These are phyloP conservation scores for Papilio polytes DNA, from an alignment of 1,140 invertebrate genomes.

Conservation along the genomic window DNA sequence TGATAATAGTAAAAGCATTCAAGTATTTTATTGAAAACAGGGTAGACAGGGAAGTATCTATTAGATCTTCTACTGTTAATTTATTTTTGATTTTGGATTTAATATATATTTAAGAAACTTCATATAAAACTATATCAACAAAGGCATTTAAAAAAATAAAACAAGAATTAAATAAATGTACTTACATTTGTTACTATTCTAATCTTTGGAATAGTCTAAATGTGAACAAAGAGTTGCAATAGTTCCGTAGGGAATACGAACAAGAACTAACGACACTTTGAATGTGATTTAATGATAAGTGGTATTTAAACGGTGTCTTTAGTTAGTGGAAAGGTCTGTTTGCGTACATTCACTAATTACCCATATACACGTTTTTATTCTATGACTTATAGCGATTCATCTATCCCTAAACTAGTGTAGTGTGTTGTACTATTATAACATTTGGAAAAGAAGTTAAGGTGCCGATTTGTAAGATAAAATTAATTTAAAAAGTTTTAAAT, in stretches of 20 bases:
- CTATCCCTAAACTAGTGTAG: neutral
- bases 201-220: neutral
- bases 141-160: too few relatives aligned
- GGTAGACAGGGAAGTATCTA: neutral
- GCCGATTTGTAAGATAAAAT: neutral
- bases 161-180: too few relatives aligned
- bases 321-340: neutral
- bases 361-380: neutral
- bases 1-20: conserved; percentile 4
- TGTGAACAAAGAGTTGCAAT: neutral
- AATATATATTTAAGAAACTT: neutral
- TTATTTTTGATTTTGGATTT: neutral
- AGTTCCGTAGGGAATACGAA: neutral
- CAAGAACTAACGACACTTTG: neutral
- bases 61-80: neutral
- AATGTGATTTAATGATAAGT: neutral
- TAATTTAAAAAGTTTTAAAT: neutral
- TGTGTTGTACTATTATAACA: neutral
- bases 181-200: neutral
- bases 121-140: too few relatives aligned
- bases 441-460: neutral
- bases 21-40: neutral
- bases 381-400: neutral
- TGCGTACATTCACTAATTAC: neutral
- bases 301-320: neutral